phyloP scores from a whole-genome alignment of 2,113 vertebrate genomes.

The Pygoscelis adeliae region DNA sequence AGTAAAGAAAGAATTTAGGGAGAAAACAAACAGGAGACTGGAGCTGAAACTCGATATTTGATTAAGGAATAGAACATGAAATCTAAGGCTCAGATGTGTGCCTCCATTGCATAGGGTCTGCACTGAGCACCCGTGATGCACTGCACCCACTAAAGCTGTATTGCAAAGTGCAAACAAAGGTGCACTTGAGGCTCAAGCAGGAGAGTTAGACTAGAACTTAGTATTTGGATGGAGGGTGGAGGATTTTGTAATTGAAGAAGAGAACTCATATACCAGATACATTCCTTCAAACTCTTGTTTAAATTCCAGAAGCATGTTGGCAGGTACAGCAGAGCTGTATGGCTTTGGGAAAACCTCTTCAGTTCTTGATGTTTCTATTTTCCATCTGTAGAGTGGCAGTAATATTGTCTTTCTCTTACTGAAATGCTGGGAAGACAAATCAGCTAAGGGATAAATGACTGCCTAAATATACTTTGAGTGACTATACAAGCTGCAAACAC shows the following conservation, averaged over 20 bases:
- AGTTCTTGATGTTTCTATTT: neutral
- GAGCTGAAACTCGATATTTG: neutral
- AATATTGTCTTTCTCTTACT: neutral
- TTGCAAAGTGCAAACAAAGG: neutral
- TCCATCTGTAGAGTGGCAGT: neutral
- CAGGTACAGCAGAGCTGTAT: neutral
- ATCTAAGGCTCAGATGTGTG: neutral
- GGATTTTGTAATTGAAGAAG: neutral
- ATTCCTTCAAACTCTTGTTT: neutral
- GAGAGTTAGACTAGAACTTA: neutral
- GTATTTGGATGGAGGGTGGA: neutral
- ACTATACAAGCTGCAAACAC: neutral
- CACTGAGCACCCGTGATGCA: neutral
- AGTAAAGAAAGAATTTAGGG: neutral
- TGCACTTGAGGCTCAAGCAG: accelerated
- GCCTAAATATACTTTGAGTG: neutral
- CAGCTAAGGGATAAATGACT: neutral
- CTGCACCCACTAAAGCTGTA: neutral
- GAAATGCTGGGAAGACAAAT: neutral
- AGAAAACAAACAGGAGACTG: neutral
- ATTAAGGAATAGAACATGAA: neutral
- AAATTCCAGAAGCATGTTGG: neutral
- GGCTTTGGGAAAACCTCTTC: neutral
- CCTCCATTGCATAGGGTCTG: neutral
- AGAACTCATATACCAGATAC: neutral